These are phyloP conservation scores for Tribolium castaneum DNA, from an alignment of 1,140 invertebrate species.

Conservation along the genomic window DNA sequence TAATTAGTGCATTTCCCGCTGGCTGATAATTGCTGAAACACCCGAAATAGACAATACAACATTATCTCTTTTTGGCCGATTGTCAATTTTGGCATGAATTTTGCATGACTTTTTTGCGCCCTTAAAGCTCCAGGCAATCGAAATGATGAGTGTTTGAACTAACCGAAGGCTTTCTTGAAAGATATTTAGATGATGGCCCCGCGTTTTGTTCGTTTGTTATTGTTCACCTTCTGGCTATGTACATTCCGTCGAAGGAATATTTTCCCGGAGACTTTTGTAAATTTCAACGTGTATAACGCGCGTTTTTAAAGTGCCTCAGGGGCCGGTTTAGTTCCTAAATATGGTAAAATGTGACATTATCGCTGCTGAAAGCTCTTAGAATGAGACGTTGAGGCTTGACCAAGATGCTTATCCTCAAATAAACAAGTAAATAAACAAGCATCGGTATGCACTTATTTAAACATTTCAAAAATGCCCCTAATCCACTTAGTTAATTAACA, in stretches of 20 bases:
- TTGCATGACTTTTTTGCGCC: constrained; percentile 31
- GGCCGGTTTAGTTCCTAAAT: not conserved
- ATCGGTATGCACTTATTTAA: not conserved
- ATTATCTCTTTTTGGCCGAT: not conserved
- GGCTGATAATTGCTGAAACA: not conserved
- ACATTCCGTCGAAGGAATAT: constrained; percentile 19
- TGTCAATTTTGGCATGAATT: constrained; percentile 44
- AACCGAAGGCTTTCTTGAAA: constrained; percentile 37
- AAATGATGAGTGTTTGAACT: constrained; percentile 41
- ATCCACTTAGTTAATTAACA: constrained; percentile 10
- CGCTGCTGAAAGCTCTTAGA: not conserved
- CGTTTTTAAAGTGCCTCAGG: not conserved
- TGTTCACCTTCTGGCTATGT: constrained; percentile 43
- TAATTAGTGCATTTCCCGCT: constrained; percentile 37
- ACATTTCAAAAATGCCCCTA: not conserved
- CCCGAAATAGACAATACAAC: constrained; percentile 25
- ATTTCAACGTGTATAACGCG: not conserved
- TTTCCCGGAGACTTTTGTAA: constrained; percentile 10
- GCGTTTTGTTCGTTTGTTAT: constrained; percentile 44
- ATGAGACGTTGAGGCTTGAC: no score
- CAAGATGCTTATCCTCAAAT: no score
- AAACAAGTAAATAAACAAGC: no score
- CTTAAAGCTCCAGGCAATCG: not conserved
- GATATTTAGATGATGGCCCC: constrained; percentile 43
- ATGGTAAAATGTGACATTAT: not conserved